A percentile compares a stretch with the other conserved stretches of the same genome.
Conservation (phyloP, 1,140 invertebrate species). For the Conus ventricosus region DNA sequence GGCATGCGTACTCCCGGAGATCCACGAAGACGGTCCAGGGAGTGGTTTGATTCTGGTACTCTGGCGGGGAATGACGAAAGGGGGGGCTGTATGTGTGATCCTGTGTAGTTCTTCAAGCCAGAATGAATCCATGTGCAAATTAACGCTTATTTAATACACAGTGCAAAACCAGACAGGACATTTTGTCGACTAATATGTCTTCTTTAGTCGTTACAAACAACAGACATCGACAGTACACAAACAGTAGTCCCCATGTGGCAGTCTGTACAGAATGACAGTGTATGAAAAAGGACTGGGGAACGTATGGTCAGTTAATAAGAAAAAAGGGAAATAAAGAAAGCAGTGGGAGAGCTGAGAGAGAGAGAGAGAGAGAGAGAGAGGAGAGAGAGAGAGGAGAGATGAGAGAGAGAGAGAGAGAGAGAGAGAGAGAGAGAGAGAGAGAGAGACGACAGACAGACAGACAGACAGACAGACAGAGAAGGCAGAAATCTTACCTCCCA, state of each 20-base stretch:
- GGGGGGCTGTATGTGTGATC: not conserved
- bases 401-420: conserved; percentile 10
- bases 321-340: too few relatives aligned
- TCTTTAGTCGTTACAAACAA: not conserved
- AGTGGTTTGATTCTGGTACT: not conserved
- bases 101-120: not conserved
- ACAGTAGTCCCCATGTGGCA: not conserved
- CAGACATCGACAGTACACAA: not conserved
- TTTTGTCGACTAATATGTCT: not conserved
- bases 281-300: too few relatives aligned
- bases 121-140: not conserved
- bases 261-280: not conserved
- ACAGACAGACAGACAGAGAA: not conserved
- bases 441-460: not conserved
- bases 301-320: too few relatives aligned
- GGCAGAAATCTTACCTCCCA: not conserved
- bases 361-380: not conserved
- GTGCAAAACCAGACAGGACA: not conserved
- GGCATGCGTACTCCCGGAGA: conserved; percentile 25
- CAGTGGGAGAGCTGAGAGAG: not conserved
- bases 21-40: conserved; percentile 21
- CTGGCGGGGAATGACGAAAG: not conserved
- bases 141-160: not conserved
- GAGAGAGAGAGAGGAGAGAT: not conserved
- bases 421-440: conserved; percentile 10